phyloP scores from a whole-genome alignment of 2,113 vertebrate species.

The Cranoglanis bouderius region DNA sequence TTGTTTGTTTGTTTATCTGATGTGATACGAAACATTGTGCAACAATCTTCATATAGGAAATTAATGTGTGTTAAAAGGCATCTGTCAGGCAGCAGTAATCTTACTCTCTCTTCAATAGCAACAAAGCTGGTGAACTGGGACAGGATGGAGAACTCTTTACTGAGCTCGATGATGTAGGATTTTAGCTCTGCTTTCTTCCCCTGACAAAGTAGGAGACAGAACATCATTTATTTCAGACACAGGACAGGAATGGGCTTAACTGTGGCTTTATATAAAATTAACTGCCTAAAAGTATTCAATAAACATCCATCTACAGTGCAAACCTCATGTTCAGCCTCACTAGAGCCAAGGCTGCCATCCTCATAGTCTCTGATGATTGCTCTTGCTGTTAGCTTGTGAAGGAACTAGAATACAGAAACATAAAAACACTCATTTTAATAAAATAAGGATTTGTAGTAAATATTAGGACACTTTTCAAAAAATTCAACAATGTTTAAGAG shows the following conservation, averaged over 20 bases:
- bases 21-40: not conserved
- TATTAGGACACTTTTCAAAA: not conserved
- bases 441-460: not conserved
- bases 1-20: too few relatives aligned
- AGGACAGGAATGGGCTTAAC: not conserved
- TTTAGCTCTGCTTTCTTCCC: conserved; percentile 82
- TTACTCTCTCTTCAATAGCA: conserved; percentile 85
- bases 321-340: conserved; percentile 82
- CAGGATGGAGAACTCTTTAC: conserved; percentile 84
- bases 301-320: conserved; percentile 19
- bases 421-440: not conserved
- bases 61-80: too few relatives aligned
- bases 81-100: conserved; percentile 59
- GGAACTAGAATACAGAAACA: conserved; percentile 69
- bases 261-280: not conserved
- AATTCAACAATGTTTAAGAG: not conserved
- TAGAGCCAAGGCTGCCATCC: conserved; percentile 77
- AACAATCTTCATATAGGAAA: too few relatives aligned
- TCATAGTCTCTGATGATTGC: conserved; percentile 87
- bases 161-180: conserved; percentile 79
- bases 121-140: conserved; percentile 90
- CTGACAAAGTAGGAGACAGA: conserved; percentile 62
- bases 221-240: not conserved
- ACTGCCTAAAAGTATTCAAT: not conserved
- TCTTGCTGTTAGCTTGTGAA: conserved; percentile 85